Percentiles rank a stretch among this genome's conserved stretches.
These are phyloP conservation scores for Macrostomum cliftonense DNA, from an alignment of 2,888 invertebrate genomes.

Conservation along the genomic window DNA sequence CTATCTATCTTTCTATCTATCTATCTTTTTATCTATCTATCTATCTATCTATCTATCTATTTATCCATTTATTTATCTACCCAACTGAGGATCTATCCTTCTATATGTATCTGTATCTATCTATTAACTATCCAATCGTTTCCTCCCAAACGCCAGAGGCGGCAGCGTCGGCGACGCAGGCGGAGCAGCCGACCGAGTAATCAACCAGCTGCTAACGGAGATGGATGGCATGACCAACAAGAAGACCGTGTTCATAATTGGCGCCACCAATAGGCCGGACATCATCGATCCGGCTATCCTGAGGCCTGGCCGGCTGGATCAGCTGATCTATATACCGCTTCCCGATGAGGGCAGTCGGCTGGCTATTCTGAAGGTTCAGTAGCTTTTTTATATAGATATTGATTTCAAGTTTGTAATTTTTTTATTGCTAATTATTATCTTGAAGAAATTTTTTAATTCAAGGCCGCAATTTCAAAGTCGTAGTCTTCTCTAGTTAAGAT, in stretches of 20 bases:
- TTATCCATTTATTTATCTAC: too few species aligned
- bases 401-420: neutral
- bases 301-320: conserved; percentile 91
- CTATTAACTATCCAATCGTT: too few species aligned
- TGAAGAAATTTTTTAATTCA: neutral
- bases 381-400: too few species aligned
- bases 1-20: too few species aligned
- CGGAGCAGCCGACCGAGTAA: conserved; percentile 53
- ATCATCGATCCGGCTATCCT: conserved; percentile 98
- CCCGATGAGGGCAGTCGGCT: conserved; percentile 95
- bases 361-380: conserved; percentile 60
- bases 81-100: too few species aligned
- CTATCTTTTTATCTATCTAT: too few species aligned
- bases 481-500: too few species aligned
- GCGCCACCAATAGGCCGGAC: conserved; percentile 75
- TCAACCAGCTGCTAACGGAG: conserved; percentile 96
- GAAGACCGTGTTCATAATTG: conserved; percentile 98
- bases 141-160: too few species aligned
- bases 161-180: neutral
- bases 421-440: neutral
- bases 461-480: too few species aligned
- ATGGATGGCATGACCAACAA: conserved; percentile 99
- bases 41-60: too few species aligned
- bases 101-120: too few species aligned
- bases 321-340: conserved; percentile 96